Evolutionary conservation across 30 jellyfish, hydroid and myxozoan species (phyloP), one percentile per base, ranked within the genome.

Genomic region (Calvadosia cruxmelitensis): DNA sequence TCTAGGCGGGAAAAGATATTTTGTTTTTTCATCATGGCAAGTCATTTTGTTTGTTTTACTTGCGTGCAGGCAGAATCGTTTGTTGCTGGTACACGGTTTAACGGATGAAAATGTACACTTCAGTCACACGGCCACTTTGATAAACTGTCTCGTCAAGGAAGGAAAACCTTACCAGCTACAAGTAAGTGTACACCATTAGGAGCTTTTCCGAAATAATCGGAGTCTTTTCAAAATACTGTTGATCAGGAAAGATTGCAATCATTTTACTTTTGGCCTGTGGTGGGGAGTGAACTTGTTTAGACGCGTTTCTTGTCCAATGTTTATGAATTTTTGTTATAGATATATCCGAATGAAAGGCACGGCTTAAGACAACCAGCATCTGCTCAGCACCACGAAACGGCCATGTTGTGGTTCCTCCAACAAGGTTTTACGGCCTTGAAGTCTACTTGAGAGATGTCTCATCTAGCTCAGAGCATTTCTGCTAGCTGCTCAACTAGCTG

Each of bases 131-230:
- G 74, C 74, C 42, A 78, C 86, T 16, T 69, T 86, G 26, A 80
- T 86, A 20, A 51, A 68, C 26, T 72, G 67, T 31, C 86, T 86
- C 5, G 64, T 86, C 0, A 75, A 65, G 27, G 94, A 86, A 70
- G 96, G 96, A 67, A 86, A 80, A 42, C 96, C 96, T 2, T 86
- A 86, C 53, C 91, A 80, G n/a, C 64, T 86, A 34, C 94, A 79
- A 77, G 96, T 86, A 50, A 75, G 82, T 42, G 20, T 10, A 42
- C 57, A 42, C 20, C 57, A n/a, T 49, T 49, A 30, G 0, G 27
- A n/a, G 75, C 3, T 25, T 0, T 23, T 25, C 49, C 35, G 27
- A 50, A 28, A n/a, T 13, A 42, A 13, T 34, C 26, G n/a, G 34
- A 63, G 33, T 63, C 34, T 57, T 16, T 16, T 16, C 32, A 10